Evolutionary conservation across 2,113 vertebrate species (phyloP).

Genomic region (Ibidorhyncha struthersii): DNA sequence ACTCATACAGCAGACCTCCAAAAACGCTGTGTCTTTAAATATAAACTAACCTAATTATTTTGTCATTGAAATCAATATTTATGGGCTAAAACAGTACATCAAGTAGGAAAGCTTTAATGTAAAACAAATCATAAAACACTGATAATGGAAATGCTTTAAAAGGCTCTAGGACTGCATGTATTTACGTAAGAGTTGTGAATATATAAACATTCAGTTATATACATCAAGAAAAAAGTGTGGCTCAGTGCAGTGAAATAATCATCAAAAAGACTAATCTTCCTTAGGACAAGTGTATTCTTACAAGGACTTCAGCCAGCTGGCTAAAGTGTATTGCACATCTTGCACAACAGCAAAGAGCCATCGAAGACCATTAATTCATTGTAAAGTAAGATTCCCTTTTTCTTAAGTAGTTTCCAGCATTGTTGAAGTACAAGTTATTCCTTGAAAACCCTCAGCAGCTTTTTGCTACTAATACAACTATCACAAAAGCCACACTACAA

Average conservation of each 20-base stretch:
- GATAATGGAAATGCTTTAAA: constrained; percentile 16
- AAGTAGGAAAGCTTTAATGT: background rate
- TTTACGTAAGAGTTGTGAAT: background rate
- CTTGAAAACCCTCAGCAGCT: background rate
- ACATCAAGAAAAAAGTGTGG: background rate
- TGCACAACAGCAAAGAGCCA: background rate
- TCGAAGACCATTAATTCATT: background rate
- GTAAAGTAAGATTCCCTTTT: background rate
- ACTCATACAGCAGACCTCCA: background rate
- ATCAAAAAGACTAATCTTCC: background rate
- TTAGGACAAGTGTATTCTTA: background rate
- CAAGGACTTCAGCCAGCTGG: background rate
- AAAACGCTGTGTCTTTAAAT: background rate
- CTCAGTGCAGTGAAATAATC: background rate
- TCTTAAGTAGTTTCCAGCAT: background rate
- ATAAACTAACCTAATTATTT: background rate
- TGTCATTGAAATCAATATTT: background rate
- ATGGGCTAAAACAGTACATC: background rate
- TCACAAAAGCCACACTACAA: background rate
- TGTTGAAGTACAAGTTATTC: background rate
- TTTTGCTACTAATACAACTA: background rate
- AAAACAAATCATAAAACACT: constrained; percentile 36
- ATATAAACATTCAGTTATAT: background rate
- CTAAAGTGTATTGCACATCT: background rate
- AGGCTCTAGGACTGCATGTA: background rate